phyloP scores from a whole-genome alignment of 2,113 vertebrate genomes.

The Brachionichthys hirsutus region DNA sequence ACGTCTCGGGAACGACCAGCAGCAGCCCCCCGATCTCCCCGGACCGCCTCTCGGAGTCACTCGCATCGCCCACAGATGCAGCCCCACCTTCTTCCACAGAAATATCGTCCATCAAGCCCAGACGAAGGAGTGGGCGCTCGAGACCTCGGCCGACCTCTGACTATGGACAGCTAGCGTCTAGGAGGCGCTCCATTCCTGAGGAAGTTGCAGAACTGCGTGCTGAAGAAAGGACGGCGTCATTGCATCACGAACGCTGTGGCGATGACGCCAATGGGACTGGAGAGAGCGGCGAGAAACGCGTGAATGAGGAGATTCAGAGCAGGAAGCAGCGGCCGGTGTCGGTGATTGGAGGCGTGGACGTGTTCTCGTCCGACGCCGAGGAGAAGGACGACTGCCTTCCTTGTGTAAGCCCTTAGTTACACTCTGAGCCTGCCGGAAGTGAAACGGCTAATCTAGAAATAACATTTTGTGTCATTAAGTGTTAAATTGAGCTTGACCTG shows the following conservation, averaged over 20 bases:
- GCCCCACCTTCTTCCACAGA: constrained; percentile 5
- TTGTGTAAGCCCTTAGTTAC: constrained; percentile 83
- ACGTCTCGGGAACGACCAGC: constrained; percentile 33
- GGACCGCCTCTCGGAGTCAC: constrained; percentile 33
- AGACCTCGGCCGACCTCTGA: constrained; percentile 91
- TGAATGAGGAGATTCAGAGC: constrained; percentile 55
- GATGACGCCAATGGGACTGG: constrained; percentile 7
- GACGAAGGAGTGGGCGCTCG: constrained; percentile 74
- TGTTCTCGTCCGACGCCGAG: constrained; percentile 77
- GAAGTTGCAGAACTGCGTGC: constrained; percentile 74
- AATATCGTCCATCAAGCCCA: constrained; percentile 72
- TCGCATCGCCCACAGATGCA: constrained; percentile 33
- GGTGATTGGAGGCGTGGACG: constrained; percentile 84
- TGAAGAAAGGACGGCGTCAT: constrained; percentile 38
- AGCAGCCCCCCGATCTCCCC: constrained; percentile 52
- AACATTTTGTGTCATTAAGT: background rate
- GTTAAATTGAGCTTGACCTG: background rate
- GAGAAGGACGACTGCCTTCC: constrained; percentile 82
- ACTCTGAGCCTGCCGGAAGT: background rate
- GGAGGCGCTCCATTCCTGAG: constrained; percentile 89
- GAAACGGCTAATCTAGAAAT: too few species aligned
- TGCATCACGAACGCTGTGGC: constrained; percentile 35
- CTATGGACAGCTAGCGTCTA: constrained; percentile 83
- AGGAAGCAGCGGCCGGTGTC: constrained; percentile 85
- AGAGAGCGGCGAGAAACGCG: constrained; percentile 37